Percentiles rank a stretch among this genome's conserved stretches.
Conservation (phyloP, 2,797 vertebrate species). For the Rhinichthys osculus region DNA sequence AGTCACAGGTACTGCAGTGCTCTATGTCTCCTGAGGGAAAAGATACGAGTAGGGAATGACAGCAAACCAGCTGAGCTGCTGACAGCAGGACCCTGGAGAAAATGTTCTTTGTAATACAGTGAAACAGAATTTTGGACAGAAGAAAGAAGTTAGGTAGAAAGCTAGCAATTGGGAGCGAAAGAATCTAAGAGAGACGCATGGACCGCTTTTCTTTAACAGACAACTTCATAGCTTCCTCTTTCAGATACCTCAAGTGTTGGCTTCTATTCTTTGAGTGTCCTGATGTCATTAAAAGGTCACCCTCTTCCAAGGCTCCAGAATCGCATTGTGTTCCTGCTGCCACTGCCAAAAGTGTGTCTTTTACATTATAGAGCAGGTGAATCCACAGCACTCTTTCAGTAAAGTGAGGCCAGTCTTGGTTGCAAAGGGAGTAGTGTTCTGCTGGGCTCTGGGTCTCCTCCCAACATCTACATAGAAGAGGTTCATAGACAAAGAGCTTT, state of each 20-base stretch:
- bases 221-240: background rate
- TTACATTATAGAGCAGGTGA: conserved; percentile 90
- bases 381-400: conserved; percentile 90
- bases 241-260: conserved; percentile 3
- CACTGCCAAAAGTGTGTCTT: background rate
- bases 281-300: conserved; percentile 13
- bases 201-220: background rate
- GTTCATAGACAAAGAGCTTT: background rate
- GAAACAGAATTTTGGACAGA: conserved; percentile 9
- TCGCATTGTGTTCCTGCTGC: background rate
- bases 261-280: conserved; percentile 7
- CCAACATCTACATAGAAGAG: conserved; percentile 70
- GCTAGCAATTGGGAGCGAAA: background rate
- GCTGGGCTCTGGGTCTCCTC: conserved; percentile 76
- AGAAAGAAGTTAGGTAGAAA: background rate
- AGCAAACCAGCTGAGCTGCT: conserved; percentile 19
- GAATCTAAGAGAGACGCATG: background rate
- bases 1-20: conserved; percentile 8
- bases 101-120: conserved; percentile 16
- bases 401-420: conserved; percentile 85
- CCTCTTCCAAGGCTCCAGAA: conserved; percentile 9
- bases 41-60: conserved; percentile 23
- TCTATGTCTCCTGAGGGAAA: conserved; percentile 24
- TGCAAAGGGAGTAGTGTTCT: conserved; percentile 77
- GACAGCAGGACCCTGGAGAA: conserved; percentile 26